Evolutionary conservation across 2,113 vertebrate genomes (phyloP).

Genomic region (Paramisgurnus dabryanus): DNA sequence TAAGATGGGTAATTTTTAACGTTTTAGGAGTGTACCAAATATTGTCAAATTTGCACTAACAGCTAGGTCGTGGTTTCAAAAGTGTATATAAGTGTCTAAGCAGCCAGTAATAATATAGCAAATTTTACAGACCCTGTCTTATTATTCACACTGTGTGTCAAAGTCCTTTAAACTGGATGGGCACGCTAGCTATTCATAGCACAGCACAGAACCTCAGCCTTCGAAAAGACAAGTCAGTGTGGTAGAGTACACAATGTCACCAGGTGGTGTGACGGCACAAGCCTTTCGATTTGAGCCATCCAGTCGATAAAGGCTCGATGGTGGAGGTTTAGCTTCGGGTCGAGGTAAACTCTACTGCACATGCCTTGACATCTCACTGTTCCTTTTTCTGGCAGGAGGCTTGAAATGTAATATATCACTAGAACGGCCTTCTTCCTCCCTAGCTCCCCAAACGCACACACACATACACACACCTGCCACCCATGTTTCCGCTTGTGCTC

Average conservation of each 20-base stretch:
- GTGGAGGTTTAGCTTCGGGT: conserved; percentile 34
- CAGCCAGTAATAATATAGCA: too few relatives aligned
- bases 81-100: too few relatives aligned
- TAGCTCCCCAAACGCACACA: conserved; percentile 32
- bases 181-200: background rate
- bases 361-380: conserved; percentile 44
- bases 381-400: conserved; percentile 42
- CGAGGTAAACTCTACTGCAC: conserved; percentile 44
- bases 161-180: background rate
- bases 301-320: conserved; percentile 29
- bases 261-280: conserved; percentile 32
- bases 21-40: too few relatives aligned
- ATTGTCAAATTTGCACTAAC: too few relatives aligned
- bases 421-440: conserved; percentile 45
- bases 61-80: too few relatives aligned
- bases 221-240: conserved; percentile 3
- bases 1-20: too few relatives aligned
- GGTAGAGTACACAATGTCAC: conserved; percentile 35
- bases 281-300: conserved; percentile 1
- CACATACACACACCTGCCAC: conserved; percentile 33
- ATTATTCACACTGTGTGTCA: background rate
- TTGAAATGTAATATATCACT: conserved; percentile 50
- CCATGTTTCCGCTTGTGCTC: conserved; percentile 39
- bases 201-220: background rate
- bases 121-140: too few relatives aligned